Percentiles rank a stretch among this genome's conserved stretches.
These are phyloP conservation scores for Octodon degus DNA, from an alignment of 2,113 vertebrate species.

Conservation along the genomic window DNA sequence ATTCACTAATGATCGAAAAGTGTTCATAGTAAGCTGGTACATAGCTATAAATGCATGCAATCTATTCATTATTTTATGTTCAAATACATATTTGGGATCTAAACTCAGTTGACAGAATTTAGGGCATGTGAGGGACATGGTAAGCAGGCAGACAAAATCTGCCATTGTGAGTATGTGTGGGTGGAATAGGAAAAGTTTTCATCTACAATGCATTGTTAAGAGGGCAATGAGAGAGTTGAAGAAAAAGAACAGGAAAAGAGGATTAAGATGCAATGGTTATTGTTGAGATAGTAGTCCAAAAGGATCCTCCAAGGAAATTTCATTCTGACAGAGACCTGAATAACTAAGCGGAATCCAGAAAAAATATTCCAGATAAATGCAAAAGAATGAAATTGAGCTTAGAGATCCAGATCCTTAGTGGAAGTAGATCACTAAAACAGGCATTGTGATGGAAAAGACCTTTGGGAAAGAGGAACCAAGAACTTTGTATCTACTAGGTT, in stretches of 20 bases:
- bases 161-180: background rate
- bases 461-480: background rate
- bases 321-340: background rate
- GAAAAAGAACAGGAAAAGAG: background rate
- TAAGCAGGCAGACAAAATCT: background rate
- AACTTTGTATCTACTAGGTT: background rate
- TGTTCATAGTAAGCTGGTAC: background rate
- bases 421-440: background rate
- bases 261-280: background rate
- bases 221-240: background rate
- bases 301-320: background rate
- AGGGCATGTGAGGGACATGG: background rate
- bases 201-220: background rate
- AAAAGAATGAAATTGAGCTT: background rate
- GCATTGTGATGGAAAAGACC: background rate
- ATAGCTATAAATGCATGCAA: conserved; percentile 37
- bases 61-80: conserved; percentile 42
- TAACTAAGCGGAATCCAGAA: background rate
- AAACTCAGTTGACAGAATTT: background rate
- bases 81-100: background rate
- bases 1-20: conserved; percentile 46
- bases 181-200: background rate
- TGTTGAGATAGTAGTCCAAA: background rate
- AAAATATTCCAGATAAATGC: background rate
- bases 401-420: background rate